A percentile compares a stretch with the other conserved stretches of the same genome.
Conservation (phyloP, 2,113 vertebrate species). For the Protobothrops mucrosquamatus region DNA sequence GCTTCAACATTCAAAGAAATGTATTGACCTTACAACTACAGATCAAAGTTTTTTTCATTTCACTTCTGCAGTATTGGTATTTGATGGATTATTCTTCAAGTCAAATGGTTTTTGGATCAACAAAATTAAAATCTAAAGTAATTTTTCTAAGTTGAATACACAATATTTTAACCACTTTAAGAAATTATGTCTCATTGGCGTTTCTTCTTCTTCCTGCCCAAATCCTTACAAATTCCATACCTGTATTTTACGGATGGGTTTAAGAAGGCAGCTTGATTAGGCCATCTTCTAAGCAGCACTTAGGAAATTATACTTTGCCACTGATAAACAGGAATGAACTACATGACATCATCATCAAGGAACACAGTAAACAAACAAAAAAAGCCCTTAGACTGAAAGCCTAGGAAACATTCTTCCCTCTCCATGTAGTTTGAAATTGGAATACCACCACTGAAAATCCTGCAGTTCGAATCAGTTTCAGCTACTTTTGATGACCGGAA, state of each 20-base stretch:
- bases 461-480: background rate
- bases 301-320: background rate
- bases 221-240: background rate
- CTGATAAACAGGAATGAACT: background rate
- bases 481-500: background rate
- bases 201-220: background rate
- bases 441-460: background rate
- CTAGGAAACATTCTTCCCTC: background rate
- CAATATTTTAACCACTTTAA: background rate
- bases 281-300: background rate
- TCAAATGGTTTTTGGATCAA: background rate
- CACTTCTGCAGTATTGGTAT: background rate
- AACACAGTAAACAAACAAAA: background rate
- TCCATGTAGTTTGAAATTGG: background rate
- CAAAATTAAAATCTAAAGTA: background rate
- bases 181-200: background rate
- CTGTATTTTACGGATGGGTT: background rate
- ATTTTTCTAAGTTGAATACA: background rate
- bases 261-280: background rate
- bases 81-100: background rate
- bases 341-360: background rate
- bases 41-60: background rate
- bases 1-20: background rate
- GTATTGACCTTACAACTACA: background rate
- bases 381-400: background rate